Evolutionary conservation across 2,113 vertebrate genomes (phyloP), one percentile per base, ranked within the genome.

Genomic region (Cranoglanis bouderius): DNA sequence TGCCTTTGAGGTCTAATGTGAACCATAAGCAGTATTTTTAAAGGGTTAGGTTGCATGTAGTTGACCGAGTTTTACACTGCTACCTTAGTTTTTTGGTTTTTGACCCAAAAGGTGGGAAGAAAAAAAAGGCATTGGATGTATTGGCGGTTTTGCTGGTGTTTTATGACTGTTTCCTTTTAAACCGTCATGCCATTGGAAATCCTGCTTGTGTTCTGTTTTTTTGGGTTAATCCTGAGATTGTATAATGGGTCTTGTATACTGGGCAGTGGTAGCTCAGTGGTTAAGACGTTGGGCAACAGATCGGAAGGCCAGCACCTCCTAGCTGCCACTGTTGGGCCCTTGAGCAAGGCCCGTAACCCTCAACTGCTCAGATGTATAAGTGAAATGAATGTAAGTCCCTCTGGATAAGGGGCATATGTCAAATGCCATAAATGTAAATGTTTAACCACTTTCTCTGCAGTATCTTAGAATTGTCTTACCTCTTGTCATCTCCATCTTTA

Each of bases 181-280:
- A 61, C 90, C 67, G 74, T 88, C 51, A 55, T 90, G 87, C 87
- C 89, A 91, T 84, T 88, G 91, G 92, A 92, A 92, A 93, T 94
- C 90, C 91, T 89, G 92, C 93, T 94, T 90, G 89, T 90, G 63
- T 91, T 35, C 51, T 90, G 88, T 94, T 91, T 94, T 95, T 91
- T 95, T 92, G 93, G 93, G 65, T 82, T 93, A 93, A 94, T 93
- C 93, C 94, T 92, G 90, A 92, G 92, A 91, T 93, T 92, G 92
- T 93, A 93, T 94, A 94, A 95, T 18, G 13, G 46, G 43, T n/a
- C n/a, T n/a, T n/a, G n/a, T n/a, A n/a, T n/a, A n/a, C n/a, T n/a
- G n/a, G n/a, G n/a, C n/a, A n/a, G n/a, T n/a, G n/a, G n/a, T n/a
- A n/a, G n/a, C n/a, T n/a, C n/a, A n/a, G n/a, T n/a, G n/a, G n/a